Percentiles rank a stretch among this genome's conserved stretches.
Conservation (phyloP, 2,888 invertebrate genomes). For the Stenodera caucasica region DNA sequence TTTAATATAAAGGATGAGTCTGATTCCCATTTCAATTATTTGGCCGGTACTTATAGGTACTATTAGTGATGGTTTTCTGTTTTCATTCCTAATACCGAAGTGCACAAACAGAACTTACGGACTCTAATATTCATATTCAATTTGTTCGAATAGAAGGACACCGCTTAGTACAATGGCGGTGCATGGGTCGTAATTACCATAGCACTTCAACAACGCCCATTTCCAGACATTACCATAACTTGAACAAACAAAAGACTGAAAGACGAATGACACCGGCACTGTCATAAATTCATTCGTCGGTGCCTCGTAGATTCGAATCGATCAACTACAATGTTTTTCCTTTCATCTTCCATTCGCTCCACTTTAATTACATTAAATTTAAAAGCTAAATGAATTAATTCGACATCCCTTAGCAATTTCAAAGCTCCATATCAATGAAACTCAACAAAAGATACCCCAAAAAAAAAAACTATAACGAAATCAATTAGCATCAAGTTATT, state of each 20-base stretch:
- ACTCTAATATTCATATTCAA: slow-evolving; percentile 37
- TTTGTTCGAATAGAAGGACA: slow-evolving; percentile 24
- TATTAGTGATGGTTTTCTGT: neutral
- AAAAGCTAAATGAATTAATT: neutral
- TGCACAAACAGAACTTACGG: slow-evolving; percentile 30
- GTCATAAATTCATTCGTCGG: neutral
- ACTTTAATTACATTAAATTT: neutral
- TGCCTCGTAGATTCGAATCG: neutral
- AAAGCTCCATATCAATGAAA: too few species aligned
- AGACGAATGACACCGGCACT: neutral
- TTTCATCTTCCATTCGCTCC: neutral
- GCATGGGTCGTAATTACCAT: neutral
- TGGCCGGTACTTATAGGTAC: too few species aligned
- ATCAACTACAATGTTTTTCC: neutral
- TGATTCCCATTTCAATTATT: neutral
- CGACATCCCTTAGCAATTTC: neutral
- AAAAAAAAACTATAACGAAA: too few species aligned
- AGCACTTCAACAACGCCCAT: neutral
- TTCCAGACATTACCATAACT: neutral
- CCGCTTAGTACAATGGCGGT: neutral
- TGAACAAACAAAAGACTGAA: neutral
- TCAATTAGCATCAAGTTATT: too few species aligned
- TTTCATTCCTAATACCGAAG: neutral
- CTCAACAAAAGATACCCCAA: too few species aligned
- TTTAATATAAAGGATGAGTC: neutral